Evolutionary conservation across 1,140 invertebrate genomes (phyloP), one percentile per base, ranked within the genome.

Genomic region (Cheumatopsyche charites): DNA sequence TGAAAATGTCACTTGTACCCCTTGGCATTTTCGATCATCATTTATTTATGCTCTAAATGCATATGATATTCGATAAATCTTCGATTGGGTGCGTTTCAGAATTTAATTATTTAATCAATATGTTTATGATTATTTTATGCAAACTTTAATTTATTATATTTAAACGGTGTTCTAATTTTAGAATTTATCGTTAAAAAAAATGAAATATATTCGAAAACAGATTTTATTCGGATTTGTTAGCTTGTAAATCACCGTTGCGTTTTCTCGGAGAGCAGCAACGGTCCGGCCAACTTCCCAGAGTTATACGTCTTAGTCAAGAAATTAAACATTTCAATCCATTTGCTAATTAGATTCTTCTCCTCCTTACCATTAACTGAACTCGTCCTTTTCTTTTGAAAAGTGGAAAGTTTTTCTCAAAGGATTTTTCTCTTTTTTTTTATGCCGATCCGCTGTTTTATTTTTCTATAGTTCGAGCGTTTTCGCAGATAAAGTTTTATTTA

Each of bases 301-400:
- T 55, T 66, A 70, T 70, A 73, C 61, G 52, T 70, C 72, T 73
- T 62, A 67, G 67, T 70, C 72, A 61, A 58, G 72, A 74, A 73
- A 74, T 76, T 76, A 73, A 74, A 55, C 62, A 76, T 73, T 76
- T 73, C 73, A 71, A 65, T 76, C 75, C 75, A 76, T 76, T 73
- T 73, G 70, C 72, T 73, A 76, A 76, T 76, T 76, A 76, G 72
- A 69, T 72, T 76, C 52, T 70, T 61, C 68, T 62, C 55, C 73
- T 72, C 70, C 29, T 47, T 55, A 43, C 29, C 43, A 26, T 62
- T 61, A 47, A 62, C 49, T 43, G 21, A 63, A 25, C 70, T 45
- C 23, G 49, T 55, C 66, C 66, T 58, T 43, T 68, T 47, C 66
- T 63, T 23, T 7, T 52, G 66, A 68, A 68, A 68, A 49, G 21